Base-by-base conservation (phyloP, 2,797 vertebrate genomes). In the Forpus xanthops region DNA sequence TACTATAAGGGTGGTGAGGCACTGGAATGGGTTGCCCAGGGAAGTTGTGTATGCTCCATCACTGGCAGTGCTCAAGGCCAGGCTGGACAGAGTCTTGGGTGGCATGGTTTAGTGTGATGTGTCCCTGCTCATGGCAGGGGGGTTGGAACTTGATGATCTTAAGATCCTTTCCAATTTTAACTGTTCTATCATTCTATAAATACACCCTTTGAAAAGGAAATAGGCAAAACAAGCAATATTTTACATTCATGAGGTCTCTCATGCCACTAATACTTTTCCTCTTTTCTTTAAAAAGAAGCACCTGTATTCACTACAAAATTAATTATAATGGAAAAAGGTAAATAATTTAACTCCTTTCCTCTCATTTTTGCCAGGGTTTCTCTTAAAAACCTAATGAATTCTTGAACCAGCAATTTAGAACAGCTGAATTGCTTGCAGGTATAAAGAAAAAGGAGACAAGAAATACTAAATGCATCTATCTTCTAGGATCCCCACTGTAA, bases 371-470 rank as follows among this genome's bases (percentile, higher is more conserved):
- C 45, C 65, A 71, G 42, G 25, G 73, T 76, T 93, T 72, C 78
- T 85, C 88, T 65, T 96, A 75, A 87, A 68, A 94, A 90, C 21
- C 33, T 73, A 88, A 96, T 76, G 56, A 71, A 87, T 72, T 86
- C 72, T 81, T 93, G 44, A 96, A 93, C 42, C 89, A 93, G 53
- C 65, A 72, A 83, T 72, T 41, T 86, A 85, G 93, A 92, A 53
- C 86, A 82, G 92, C 81, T 80, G 84, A 41, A 31, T 49, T 77
- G 90, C 81, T 82, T 76, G 53, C 18, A 92, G n/a, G 78, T 77
- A 79, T 5, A 85, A 96, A 72, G 25, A 90, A 95, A 80, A 72
- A 53, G 30, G 47, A n/a, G 67, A 41, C 8, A 83, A 84, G 74
- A 80, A 94, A 92, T 55, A 58, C 41, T 87, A 93, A 82, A 85